A percentile compares a stretch with the other conserved stretches of the same genome.
phyloP scores from a whole-genome alignment of 2,113 vertebrate genomes.

The Rattus norvegicus region DNA sequence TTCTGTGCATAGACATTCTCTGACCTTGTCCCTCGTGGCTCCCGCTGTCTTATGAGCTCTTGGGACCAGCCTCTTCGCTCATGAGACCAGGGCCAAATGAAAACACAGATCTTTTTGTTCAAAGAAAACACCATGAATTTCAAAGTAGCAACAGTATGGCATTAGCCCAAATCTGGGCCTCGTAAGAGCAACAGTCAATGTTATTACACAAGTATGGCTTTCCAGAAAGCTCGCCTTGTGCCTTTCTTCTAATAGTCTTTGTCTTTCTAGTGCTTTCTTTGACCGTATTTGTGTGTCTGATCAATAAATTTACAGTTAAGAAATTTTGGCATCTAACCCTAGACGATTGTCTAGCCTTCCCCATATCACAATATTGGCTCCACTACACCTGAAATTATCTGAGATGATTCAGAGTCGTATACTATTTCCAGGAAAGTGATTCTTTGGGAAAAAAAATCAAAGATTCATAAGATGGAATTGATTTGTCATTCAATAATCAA shows the following conservation, averaged over 20 bases:
- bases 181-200: background rate
- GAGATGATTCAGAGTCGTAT: background rate
- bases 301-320: background rate
- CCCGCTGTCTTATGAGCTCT: background rate
- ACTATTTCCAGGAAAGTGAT: background rate
- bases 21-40: background rate
- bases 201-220: background rate
- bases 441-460: background rate
- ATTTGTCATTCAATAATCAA: background rate
- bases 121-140: background rate
- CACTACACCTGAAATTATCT: background rate
- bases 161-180: background rate
- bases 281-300: background rate
- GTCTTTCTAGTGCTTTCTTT: background rate
- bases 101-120: background rate
- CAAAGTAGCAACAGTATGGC: background rate
- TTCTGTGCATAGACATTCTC: background rate
- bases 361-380: background rate
- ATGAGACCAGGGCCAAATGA: background rate
- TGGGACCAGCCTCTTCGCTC: background rate
- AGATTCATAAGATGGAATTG: conserved; percentile 5
- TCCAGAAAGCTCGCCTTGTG: background rate
- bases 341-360: background rate
- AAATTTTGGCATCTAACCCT: background rate
- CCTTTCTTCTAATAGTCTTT: background rate